phyloP scores from a whole-genome alignment of 2,888 invertebrate species.

The Hoplodrina ambigua region DNA sequence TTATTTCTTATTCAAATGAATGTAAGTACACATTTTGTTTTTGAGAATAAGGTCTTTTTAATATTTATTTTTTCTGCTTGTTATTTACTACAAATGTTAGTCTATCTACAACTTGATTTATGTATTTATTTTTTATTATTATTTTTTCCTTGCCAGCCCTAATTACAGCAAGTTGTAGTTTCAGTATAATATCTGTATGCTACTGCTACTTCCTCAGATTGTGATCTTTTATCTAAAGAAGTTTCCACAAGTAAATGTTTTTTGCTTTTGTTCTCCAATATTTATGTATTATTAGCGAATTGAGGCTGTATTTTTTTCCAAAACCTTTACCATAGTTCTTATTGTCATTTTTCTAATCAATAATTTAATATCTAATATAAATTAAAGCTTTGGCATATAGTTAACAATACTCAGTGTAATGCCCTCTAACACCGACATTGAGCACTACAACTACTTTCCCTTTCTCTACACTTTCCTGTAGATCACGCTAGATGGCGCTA shows the following conservation, averaged over 20 bases:
- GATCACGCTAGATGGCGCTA: conserved; percentile 53
- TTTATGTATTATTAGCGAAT: conserved; percentile 31
- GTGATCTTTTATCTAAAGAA: conserved; percentile 45
- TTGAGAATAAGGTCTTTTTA: conserved; percentile 4
- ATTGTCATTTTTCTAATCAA: not conserved
- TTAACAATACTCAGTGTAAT: conserved; percentile 11
- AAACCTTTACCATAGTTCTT: not conserved
- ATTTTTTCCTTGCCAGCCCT: conserved; percentile 31
- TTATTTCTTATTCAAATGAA: conserved; percentile 11
- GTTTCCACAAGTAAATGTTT: conserved; percentile 35
- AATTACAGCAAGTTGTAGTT: conserved; percentile 40
- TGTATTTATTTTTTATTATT: not conserved
- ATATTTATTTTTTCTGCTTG: not conserved
- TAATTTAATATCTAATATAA: not conserved
- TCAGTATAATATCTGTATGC: conserved; percentile 38
- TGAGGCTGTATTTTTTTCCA: conserved; percentile 12
- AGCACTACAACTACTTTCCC: conserved; percentile 32
- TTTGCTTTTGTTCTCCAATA: conserved; percentile 44
- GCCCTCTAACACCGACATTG: conserved; percentile 67
- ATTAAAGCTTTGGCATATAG: not conserved
- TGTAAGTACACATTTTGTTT: not conserved
- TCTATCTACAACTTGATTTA: not conserved
- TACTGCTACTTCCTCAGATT: conserved; percentile 49
- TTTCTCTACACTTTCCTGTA: conserved; percentile 29
- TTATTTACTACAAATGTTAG: no score